Conservation (phyloP, 2,113 vertebrate species). For the Megalops atlanticus region DNA sequence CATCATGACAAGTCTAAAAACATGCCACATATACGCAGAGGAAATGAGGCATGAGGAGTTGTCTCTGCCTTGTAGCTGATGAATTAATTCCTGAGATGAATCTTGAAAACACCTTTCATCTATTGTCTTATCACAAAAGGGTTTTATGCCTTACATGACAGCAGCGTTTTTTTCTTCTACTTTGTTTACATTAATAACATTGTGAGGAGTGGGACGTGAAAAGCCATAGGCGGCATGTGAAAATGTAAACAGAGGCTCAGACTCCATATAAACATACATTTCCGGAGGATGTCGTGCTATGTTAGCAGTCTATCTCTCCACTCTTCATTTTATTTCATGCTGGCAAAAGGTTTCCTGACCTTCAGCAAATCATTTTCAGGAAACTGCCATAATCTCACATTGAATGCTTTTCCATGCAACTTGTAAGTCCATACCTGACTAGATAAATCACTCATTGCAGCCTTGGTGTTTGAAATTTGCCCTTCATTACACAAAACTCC, state of each 20-base stretch:
- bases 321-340: background rate
- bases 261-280: background rate
- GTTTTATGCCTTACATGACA: background rate
- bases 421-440: too few species aligned
- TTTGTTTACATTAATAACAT: conserved; percentile 16
- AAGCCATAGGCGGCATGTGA: background rate
- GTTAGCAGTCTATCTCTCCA: background rate
- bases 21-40: background rate
- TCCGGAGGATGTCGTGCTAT: background rate
- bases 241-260: background rate
- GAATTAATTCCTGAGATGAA: too few species aligned
- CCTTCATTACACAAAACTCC: too few species aligned
- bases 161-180: background rate
- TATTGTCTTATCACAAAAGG: background rate
- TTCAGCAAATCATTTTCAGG: too few species aligned
- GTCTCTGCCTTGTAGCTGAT: too few species aligned
- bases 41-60: background rate
- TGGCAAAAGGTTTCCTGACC: too few species aligned
- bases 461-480: too few species aligned
- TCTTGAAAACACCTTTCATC: background rate
- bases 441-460: too few species aligned
- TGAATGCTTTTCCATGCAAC: too few species aligned
- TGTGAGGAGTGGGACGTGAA: conserved; percentile 7
- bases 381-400: too few species aligned
- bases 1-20: background rate